These are phyloP conservation scores for Lordiphosa clarofinis DNA, from an alignment of 1,140 invertebrate species.

Conservation along the genomic window DNA sequence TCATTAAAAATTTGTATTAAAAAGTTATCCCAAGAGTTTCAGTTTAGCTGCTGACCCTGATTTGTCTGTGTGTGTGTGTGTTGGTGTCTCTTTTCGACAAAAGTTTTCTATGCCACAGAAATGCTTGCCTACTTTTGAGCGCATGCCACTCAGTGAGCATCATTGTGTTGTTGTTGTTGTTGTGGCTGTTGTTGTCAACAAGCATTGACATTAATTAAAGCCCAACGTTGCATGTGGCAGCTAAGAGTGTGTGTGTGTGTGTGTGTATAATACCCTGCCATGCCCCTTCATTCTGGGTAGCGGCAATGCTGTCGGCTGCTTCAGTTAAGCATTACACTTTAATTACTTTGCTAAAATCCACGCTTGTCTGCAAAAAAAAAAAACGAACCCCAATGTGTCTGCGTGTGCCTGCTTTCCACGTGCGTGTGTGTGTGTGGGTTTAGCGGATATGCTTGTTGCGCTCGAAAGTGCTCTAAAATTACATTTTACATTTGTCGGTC, in stretches of 20 bases:
- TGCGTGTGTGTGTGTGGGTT: conserved; percentile 12
- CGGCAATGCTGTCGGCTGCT: conserved; percentile 45
- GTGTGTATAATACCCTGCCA: not conserved
- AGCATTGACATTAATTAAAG: conserved; percentile 76
- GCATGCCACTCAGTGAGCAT: conserved; percentile 11
- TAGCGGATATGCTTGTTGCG: conserved; percentile 46
- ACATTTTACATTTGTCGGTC: conserved; percentile 25
- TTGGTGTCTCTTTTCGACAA: not conserved
- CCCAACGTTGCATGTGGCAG: conserved; percentile 61
- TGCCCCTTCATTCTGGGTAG: conserved; percentile 1
- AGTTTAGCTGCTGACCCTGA: not conserved
- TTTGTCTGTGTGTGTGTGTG: not conserved
- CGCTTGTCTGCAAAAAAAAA: conserved; percentile 48
- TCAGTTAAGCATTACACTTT: conserved; percentile 73
- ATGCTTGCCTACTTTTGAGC: conserved; percentile 28
- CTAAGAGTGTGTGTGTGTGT: conserved; percentile 19
- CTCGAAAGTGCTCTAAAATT: conserved; percentile 63
- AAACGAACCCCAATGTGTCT: not conserved
- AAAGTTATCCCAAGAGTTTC: conserved; percentile 3
- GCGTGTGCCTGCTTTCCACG: not conserved
- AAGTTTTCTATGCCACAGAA: conserved; percentile 5
- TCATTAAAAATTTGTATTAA: no score
- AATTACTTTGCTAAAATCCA: conserved; percentile 73
- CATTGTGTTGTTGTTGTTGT: no score
- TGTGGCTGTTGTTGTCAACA: conserved; percentile 53